Percentiles rank a stretch among this genome's conserved stretches.
Evolutionary conservation across 1,140 invertebrate species (phyloP).

Genomic region (Drosophila mauritiana): DNA sequence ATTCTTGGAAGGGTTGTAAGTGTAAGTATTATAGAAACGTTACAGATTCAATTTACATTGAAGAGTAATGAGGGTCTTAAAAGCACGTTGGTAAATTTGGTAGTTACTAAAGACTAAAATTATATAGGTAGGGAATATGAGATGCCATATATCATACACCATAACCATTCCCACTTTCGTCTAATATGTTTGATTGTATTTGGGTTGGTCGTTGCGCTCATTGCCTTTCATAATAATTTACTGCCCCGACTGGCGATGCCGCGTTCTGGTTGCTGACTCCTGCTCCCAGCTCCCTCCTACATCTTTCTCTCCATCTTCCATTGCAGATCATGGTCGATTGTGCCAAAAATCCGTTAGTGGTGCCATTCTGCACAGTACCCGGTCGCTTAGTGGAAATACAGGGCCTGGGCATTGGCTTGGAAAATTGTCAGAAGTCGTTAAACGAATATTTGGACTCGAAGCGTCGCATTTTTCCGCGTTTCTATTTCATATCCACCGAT

Average conservation of each 20-base stretch:
- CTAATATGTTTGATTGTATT: slow-evolving; percentile 56
- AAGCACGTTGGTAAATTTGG: no score
- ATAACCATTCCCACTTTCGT: neutral
- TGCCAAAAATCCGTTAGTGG: slow-evolving; percentile 90
- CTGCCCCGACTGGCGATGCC: slow-evolving; percentile 55
- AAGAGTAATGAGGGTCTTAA: no score
- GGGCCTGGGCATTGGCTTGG: slow-evolving; percentile 89
- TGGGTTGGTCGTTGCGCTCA: slow-evolving; percentile 59
- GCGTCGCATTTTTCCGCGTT: slow-evolving; percentile 93
- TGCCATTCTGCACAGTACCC: slow-evolving; percentile 89
- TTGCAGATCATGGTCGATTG: slow-evolving; percentile 92
- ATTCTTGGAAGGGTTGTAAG: neutral
- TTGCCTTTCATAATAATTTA: slow-evolving; percentile 78
- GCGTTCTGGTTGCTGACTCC: slow-evolving; percentile 8
- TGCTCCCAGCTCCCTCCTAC: slow-evolving; percentile 6
- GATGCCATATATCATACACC: neutral
- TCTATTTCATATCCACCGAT: slow-evolving; percentile 97
- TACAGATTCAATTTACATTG: neutral
- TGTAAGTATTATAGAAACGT: neutral
- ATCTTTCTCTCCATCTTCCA: slow-evolving; percentile 40
- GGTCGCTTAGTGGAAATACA: slow-evolving; percentile 91
- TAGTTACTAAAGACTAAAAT: no score
- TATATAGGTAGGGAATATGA: slow-evolving; percentile 5
- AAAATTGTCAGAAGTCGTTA: slow-evolving; percentile 95
- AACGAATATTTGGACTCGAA: slow-evolving; percentile 95